A percentile compares a stretch with the other conserved stretches of the same genome.
These are phyloP conservation scores for Drosophila pullipes DNA, from an alignment of 2,888 invertebrate species.

Conservation along the genomic window DNA sequence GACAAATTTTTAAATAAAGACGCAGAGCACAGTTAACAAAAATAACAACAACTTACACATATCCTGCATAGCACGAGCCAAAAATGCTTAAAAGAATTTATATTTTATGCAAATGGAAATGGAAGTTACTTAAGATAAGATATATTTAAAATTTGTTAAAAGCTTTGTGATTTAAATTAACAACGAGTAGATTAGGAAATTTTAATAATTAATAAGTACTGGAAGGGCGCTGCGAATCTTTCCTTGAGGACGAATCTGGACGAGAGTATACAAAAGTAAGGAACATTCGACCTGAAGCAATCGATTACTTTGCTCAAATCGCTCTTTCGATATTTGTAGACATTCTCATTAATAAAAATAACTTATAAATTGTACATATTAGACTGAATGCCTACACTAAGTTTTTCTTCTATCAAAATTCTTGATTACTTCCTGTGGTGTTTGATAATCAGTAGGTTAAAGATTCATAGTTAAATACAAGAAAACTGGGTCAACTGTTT, in stretches of 20 bases:
- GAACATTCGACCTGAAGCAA: neutral
- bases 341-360: neutral
- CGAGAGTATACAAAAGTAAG: neutral
- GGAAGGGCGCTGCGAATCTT: no score
- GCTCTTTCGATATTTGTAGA: neutral
- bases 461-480: neutral
- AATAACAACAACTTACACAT: conserved; percentile 4
- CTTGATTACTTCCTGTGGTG: neutral
- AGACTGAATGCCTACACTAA: neutral
- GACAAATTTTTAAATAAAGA: conserved; percentile 72
- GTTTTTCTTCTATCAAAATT: neutral
- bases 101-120: neutral
- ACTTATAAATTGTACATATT: neutral
- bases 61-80: conserved; percentile 19
- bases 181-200: neutral
- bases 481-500: neutral
- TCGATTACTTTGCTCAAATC: neutral
- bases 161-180: neutral
- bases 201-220: neutral
- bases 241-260: neutral
- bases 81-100: neutral
- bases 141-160: neutral
- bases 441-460: neutral
- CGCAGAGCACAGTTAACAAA: neutral
- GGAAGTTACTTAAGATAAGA: neutral